Conservation (phyloP, 2,113 vertebrate species). For the Lota lota region DNA sequence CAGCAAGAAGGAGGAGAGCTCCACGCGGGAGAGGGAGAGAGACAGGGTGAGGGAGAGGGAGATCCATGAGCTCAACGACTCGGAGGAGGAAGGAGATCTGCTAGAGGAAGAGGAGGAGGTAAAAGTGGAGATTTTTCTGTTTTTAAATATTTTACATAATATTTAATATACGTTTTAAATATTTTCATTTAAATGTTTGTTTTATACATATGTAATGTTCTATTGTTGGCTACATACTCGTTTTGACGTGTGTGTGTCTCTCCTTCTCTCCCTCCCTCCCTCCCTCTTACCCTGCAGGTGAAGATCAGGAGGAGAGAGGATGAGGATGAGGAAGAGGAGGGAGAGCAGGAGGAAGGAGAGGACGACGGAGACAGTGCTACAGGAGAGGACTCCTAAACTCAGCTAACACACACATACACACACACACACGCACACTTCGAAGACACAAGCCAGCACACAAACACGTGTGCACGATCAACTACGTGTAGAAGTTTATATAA, state of each 20-base stretch:
- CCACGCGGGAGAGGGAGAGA: constrained; percentile 31
- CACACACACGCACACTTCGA: neutral
- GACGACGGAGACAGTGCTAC: constrained; percentile 55
- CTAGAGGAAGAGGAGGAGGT: constrained; percentile 81
- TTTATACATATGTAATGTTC: too few relatives aligned
- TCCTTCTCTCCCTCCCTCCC: neutral
- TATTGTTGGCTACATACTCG: too few relatives aligned
- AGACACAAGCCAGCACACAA: constrained; percentile 2
- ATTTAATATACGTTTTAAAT: too few relatives aligned
- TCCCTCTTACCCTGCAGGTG: constrained; percentile 26
- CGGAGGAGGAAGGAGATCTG: constrained; percentile 81
- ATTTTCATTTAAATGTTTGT: too few relatives aligned
- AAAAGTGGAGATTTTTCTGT: constrained; percentile 3
- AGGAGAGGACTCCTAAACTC: constrained; percentile 55
- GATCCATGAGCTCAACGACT: constrained; percentile 76
- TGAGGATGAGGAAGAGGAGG: constrained; percentile 75
- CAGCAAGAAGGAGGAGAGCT: constrained; percentile 72
- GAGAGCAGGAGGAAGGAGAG: constrained; percentile 66
- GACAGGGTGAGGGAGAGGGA: constrained; percentile 40
- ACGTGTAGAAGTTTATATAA: constrained; percentile 14
- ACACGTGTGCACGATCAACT: neutral
- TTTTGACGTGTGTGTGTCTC: neutral
- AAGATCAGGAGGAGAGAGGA: constrained; percentile 63
- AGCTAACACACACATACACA: neutral
- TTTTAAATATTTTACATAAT: neutral